Conservation (phyloP, 2,797 vertebrate species). For the Alauda arvensis region DNA sequence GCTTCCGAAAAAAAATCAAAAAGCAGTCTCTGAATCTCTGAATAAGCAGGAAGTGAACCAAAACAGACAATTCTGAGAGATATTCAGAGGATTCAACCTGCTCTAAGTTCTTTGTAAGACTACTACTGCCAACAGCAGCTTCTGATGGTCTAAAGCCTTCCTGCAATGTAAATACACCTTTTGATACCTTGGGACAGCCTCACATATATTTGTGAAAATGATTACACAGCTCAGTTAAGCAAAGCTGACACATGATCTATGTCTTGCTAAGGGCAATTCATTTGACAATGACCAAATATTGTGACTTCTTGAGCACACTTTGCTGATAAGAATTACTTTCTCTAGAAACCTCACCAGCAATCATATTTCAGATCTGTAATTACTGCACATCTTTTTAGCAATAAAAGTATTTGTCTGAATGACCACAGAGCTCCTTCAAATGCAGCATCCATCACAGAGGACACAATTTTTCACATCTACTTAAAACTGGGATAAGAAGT, state of each 20-base stretch:
- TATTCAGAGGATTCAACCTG: neutral
- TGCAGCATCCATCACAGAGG: neutral
- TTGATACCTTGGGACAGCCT: neutral
- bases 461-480: neutral
- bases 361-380: neutral
- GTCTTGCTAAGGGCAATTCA: neutral
- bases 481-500: neutral
- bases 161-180: neutral
- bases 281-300: neutral
- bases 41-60: neutral
- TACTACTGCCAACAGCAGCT: neutral
- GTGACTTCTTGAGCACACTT: neutral
- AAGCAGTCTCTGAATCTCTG: neutral
- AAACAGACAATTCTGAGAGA: neutral
- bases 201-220: neutral
- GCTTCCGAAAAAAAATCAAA: neutral
- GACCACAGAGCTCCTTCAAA: neutral
- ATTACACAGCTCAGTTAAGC: neutral
- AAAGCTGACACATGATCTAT: neutral
- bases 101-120: neutral
- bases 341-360: neutral
- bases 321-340: neutral
- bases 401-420: neutral
- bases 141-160: neutral
- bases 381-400: neutral